Conservation (phyloP, 2,797 vertebrate species). For the Astyanax mexicanus region DNA sequence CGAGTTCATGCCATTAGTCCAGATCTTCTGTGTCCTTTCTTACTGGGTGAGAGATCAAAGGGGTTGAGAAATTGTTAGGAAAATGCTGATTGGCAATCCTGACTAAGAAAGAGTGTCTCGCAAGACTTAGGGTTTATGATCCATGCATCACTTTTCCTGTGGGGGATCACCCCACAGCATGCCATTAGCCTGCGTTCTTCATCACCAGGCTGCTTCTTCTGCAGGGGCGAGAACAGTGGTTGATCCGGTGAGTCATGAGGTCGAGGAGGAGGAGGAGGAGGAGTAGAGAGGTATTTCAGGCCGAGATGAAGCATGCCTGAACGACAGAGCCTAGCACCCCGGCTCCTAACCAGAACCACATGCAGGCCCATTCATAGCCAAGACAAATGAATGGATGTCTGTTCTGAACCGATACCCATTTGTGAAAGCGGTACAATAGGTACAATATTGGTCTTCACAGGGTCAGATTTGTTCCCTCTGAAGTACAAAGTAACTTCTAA, state of each 20-base stretch:
- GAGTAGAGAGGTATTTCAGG: slow-evolving; percentile 25
- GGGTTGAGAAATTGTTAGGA: background rate
- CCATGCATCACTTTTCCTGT: slow-evolving; percentile 43
- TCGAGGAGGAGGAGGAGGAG: slow-evolving; percentile 37
- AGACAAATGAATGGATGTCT: slow-evolving; percentile 58
- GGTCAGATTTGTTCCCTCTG: no score
- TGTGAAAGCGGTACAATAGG: slow-evolving; percentile 31
- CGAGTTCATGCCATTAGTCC: background rate
- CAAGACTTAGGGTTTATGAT: slow-evolving; percentile 53
- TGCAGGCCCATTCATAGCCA: slow-evolving; percentile 55
- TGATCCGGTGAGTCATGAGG: slow-evolving; percentile 54
- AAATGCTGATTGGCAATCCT: slow-evolving; percentile 30
- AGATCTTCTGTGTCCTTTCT: background rate
- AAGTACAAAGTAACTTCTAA: no score
- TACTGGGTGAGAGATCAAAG: slow-evolving; percentile 26
- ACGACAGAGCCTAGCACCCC: slow-evolving; percentile 43
- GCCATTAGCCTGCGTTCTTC: slow-evolving; percentile 54
- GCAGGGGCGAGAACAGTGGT: slow-evolving; percentile 33
- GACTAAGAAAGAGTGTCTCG: slow-evolving; percentile 32
- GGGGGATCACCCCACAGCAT: slow-evolving; percentile 39
- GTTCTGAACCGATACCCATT: slow-evolving; percentile 52
- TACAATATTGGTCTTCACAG: no score
- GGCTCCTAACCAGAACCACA: slow-evolving; percentile 62
- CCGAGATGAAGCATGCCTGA: slow-evolving; percentile 38
- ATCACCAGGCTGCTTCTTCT: slow-evolving; percentile 43